Evolutionary conservation across 2,888 invertebrate species (phyloP), one percentile per base, ranked within the genome.

Genomic region (Coronaproctus castanopsis): DNA sequence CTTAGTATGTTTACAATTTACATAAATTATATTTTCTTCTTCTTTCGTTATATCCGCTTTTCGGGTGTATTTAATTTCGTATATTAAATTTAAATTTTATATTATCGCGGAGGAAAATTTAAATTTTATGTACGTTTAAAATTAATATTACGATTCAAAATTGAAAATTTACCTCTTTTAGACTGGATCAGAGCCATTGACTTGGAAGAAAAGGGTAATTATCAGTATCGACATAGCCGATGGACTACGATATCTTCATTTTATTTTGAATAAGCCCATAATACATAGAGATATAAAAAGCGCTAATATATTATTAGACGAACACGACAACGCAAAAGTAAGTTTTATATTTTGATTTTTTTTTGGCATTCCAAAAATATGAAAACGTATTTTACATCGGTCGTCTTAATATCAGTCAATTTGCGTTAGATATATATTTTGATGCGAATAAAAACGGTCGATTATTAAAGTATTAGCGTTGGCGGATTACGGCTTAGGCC

Each of bases 281-380:
- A 78, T 87, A 60, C 87, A 87, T 71, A 76, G 86, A 53, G 86
- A 87, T 72, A 79, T 87, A 1, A 87, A 87, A 72, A 81, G 82
- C 68, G 83, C 85, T 1, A 87, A 87, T 72, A 83, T 87, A 68
- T 72, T 87, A 59, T 70, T 87, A 23, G 83, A 85, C 67, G 74
- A 73, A 57, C 74, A 79, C 64, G 77, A 77, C 66, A 74, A 76
- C 60, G 81, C 86, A 2, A 85, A 85, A 76, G 80, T 80, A 70
- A 66, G 63, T 62, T 18, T 61, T 54, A 55, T 54, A 20, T 24
- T 19, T 49, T 55, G 24, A 24, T 19, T 20, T 51, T 18, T 3
- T 19, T 20, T n/a, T n/a, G n/a, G n/a, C n/a, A n/a, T n/a, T n/a
- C n/a, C n/a, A n/a, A n/a, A n/a, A n/a, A n/a, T n/a, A n/a, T n/a